These are phyloP conservation scores for Lasioglossum morio DNA, from an alignment of 2,888 invertebrate genomes.

Conservation along the genomic window DNA sequence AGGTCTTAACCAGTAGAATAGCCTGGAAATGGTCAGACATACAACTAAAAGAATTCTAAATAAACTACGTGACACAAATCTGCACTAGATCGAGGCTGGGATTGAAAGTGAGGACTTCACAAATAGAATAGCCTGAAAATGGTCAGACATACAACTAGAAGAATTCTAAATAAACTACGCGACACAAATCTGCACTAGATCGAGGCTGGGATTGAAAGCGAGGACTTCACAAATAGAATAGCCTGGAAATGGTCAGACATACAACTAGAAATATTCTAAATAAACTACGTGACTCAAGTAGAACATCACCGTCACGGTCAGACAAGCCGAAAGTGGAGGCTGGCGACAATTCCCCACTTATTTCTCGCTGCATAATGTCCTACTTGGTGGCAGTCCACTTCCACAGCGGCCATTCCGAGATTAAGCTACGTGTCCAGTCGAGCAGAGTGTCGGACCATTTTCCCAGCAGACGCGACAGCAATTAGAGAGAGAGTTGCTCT, in stretches of 20 bases:
- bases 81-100: no score
- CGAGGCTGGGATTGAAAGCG: neutral
- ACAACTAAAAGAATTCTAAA: no score
- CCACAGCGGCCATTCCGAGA: neutral
- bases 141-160: no score
- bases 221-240: neutral
- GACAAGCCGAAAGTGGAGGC: neutral
- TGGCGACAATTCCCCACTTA: neutral
- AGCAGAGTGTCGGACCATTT: neutral
- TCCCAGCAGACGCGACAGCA: neutral
- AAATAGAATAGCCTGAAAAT: no score
- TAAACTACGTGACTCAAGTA: neutral
- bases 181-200: no score
- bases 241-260: neutral
- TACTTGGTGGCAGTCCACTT: neutral
- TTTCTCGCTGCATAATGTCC: neutral
- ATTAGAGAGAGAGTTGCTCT: neutral
- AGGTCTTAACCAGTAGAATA: neutral
- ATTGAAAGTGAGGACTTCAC: no score
- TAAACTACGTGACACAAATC: no score
- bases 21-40: neutral
- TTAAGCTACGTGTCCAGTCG: neutral
- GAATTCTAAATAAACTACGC: no score
- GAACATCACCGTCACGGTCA: neutral
- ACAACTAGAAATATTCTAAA: neutral